Conservation (phyloP, 2,797 vertebrate species). For the Lutjanus campechanus region DNA sequence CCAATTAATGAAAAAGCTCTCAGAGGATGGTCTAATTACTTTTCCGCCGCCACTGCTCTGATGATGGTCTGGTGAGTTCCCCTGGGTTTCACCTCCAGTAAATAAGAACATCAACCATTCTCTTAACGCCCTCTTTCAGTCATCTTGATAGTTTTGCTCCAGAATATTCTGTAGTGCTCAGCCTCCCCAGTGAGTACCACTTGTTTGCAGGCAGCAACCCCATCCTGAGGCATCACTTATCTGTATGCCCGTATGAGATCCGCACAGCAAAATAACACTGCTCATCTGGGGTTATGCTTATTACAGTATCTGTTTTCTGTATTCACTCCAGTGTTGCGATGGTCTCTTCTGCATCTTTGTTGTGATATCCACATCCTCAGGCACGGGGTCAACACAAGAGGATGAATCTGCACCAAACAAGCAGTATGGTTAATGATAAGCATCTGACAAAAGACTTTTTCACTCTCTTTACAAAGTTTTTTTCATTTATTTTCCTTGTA, state of each 20-base stretch:
- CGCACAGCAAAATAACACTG: slow-evolving; percentile 40
- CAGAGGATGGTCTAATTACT: slow-evolving; percentile 70
- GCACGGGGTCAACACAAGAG: slow-evolving; percentile 20
- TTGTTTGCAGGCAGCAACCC: slow-evolving; percentile 62
- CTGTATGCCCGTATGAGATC: slow-evolving; percentile 25
- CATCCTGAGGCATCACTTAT: slow-evolving; percentile 54
- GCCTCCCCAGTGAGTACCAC: slow-evolving; percentile 43
- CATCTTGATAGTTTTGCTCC: slow-evolving; percentile 39
- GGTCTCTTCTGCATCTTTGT: slow-evolving; percentile 44
- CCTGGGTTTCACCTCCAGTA: slow-evolving; percentile 60
- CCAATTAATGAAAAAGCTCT: slow-evolving; percentile 69
- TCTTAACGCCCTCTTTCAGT: slow-evolving; percentile 57
- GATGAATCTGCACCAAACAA: slow-evolving; percentile 26
- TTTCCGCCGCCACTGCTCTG: slow-evolving; percentile 58
- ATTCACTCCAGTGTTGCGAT: slow-evolving; percentile 54
- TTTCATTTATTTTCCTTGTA: not conserved
- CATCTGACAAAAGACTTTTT: not conserved
- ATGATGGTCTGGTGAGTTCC: slow-evolving; percentile 57
- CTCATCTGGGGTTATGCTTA: slow-evolving; percentile 56
- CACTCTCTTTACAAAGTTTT: not conserved
- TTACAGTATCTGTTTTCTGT: slow-evolving; percentile 64
- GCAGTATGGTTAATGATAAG: slow-evolving; percentile 16
- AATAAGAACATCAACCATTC: slow-evolving; percentile 65
- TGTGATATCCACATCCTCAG: slow-evolving; percentile 39
- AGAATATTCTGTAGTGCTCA: slow-evolving; percentile 41